phyloP scores from a whole-genome alignment of 2,888 invertebrate species.

The Diarsia rubi region DNA sequence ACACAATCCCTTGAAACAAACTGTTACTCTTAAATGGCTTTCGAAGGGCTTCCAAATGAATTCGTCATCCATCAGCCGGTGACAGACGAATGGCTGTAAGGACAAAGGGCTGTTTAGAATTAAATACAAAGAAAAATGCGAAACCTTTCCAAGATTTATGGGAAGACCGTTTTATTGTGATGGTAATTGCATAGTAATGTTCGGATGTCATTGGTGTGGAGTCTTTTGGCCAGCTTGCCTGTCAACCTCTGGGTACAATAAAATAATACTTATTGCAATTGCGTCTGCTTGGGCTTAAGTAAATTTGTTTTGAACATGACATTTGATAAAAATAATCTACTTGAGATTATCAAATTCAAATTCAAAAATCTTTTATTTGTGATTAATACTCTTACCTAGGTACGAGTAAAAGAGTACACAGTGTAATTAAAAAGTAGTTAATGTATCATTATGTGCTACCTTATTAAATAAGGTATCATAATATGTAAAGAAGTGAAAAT shows the following conservation, averaged over 20 bases:
- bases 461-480: no score
- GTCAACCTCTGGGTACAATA: not conserved
- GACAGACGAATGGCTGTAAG: constrained; percentile 74
- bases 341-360: no score
- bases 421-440: no score
- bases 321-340: no score
- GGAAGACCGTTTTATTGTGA: constrained; percentile 47
- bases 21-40: constrained; percentile 51
- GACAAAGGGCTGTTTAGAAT: constrained; percentile 75
- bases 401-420: no score
- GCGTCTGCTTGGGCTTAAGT: not conserved
- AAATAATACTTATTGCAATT: not conserved
- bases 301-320: not conserved
- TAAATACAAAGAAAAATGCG: constrained; percentile 73
- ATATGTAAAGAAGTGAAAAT: no score
- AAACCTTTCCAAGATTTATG: constrained; percentile 63
- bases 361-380: no score
- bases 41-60: constrained; percentile 71
- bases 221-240: not conserved
- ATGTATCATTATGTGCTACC: no score
- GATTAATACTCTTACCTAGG: no score
- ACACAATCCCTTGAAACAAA: constrained; percentile 11
- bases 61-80: constrained; percentile 79
- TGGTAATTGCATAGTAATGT: constrained; percentile 57
- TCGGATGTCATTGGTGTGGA: constrained; percentile 23